phyloP scores from a whole-genome alignment of 2,888 invertebrate genomes.

The Antitype chi region DNA sequence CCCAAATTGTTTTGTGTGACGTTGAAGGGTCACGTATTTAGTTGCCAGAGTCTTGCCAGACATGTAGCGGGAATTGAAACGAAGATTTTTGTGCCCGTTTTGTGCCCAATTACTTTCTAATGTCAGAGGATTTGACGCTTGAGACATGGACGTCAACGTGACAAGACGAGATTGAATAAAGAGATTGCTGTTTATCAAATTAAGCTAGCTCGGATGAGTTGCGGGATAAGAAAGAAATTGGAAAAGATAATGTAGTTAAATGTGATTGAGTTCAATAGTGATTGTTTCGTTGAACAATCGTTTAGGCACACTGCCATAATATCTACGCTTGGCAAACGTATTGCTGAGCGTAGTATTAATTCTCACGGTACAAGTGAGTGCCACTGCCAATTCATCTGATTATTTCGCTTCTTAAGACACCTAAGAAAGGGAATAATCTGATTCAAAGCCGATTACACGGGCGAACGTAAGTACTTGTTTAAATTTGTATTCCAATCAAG shows the following conservation, averaged over 20 bases:
- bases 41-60: constrained; percentile 54
- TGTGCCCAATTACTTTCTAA: constrained; percentile 58
- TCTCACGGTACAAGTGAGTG: constrained; percentile 4
- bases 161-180: constrained; percentile 42
- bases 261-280: constrained; percentile 2
- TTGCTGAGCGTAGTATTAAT: constrained; percentile 30
- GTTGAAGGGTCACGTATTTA: constrained; percentile 69
- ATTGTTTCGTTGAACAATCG: constrained; percentile 12
- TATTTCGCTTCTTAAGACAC: constrained; percentile 23
- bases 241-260: constrained; percentile 19
- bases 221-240: constrained; percentile 32
- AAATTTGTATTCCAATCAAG: constrained; percentile 55
- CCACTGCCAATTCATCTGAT: neutral
- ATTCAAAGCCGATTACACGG: constrained; percentile 50
- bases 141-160: constrained; percentile 43
- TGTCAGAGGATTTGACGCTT: constrained; percentile 52
- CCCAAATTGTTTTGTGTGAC: constrained; percentile 66
- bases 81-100: constrained; percentile 53
- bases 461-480: constrained; percentile 48
- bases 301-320: constrained; percentile 14
- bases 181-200: constrained; percentile 50
- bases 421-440: constrained; percentile 44
- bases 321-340: constrained; percentile 14
- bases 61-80: constrained; percentile 54
- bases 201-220: constrained; percentile 29